phyloP scores from a whole-genome alignment of 2,113 vertebrate species.

The Herpetotheres cachinnans region DNA sequence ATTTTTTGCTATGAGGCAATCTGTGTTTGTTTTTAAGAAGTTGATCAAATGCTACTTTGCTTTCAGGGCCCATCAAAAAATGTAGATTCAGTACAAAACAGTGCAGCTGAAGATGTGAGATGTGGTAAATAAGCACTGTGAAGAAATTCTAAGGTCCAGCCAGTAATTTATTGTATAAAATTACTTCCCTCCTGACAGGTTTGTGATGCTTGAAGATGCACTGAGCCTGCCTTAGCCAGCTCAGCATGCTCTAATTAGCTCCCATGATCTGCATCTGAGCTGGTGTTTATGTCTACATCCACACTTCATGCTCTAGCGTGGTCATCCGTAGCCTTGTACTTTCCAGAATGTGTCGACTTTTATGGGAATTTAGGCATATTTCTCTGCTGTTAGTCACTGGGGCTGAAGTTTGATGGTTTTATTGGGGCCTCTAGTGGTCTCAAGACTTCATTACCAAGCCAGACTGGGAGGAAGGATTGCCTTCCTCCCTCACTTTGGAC shows the following conservation, averaged over 20 bases:
- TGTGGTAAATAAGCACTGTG: background rate
- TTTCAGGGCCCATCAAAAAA: background rate
- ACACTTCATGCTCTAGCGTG: rapidly evolving
- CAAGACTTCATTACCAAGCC: background rate
- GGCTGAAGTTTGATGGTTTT: constrained; percentile 13
- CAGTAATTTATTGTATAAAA: background rate
- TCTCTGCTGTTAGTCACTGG: background rate
- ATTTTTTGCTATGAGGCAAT: background rate
- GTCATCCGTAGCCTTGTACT: background rate
- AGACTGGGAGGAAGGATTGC: background rate
- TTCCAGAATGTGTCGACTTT: background rate
- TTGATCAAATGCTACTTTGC: background rate
- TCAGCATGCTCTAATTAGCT: background rate
- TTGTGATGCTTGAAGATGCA: background rate
- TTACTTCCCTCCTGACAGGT: background rate
- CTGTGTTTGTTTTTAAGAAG: background rate
- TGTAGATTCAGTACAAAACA: background rate
- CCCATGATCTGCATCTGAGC: background rate
- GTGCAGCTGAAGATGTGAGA: background rate
- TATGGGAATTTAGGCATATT: background rate
- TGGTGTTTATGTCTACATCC: background rate
- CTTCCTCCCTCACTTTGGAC: background rate
- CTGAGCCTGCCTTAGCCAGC: background rate
- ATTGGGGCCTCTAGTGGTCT: constrained; percentile 62
- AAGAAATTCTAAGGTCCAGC: background rate